Conservation (phyloP, 2,888 invertebrate species). For the Dorcus hopei region DNA sequence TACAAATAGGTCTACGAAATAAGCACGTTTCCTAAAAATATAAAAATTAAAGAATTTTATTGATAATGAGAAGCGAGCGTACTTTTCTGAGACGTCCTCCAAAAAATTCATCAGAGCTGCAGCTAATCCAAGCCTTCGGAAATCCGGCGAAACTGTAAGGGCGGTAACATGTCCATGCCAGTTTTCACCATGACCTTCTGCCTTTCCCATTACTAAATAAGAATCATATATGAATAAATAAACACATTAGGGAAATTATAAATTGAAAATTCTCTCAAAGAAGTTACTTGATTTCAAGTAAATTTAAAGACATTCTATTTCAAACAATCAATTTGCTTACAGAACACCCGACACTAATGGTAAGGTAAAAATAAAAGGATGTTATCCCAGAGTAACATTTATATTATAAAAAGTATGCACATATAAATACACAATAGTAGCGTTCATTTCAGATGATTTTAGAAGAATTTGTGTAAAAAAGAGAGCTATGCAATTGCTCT, state of each 20-base stretch:
- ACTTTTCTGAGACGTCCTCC: slow-evolving; percentile 96
- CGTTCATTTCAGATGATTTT: too few relatives aligned
- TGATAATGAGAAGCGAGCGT: slow-evolving; percentile 33
- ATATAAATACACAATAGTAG: too few relatives aligned
- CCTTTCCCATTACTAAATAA: slow-evolving; percentile 92
- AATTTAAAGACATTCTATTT: too few relatives aligned
- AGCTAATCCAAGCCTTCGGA: slow-evolving; percentile 87
- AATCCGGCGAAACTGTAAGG: slow-evolving; percentile 92
- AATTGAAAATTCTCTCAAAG: background rate
- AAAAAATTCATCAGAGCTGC: slow-evolving; percentile 90
- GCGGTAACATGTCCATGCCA: slow-evolving; percentile 99
- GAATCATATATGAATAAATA: too few relatives aligned
- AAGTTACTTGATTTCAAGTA: too few relatives aligned
- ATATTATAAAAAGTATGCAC: too few relatives aligned
- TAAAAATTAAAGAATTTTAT: background rate
- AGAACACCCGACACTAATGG: too few relatives aligned
- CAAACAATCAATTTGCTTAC: too few relatives aligned
- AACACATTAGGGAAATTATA: slow-evolving; percentile 18
- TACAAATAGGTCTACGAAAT: slow-evolving; percentile 98
- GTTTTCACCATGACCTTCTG: slow-evolving; percentile 91
- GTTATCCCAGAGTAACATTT: too few relatives aligned
- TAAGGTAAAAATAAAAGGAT: too few relatives aligned
- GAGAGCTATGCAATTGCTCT: too few relatives aligned
- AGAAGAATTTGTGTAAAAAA: too few relatives aligned
- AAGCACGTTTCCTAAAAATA: slow-evolving; percentile 82